Conservation (phyloP, 2,797 vertebrate genomes). For the Sebastes elongatus region DNA sequence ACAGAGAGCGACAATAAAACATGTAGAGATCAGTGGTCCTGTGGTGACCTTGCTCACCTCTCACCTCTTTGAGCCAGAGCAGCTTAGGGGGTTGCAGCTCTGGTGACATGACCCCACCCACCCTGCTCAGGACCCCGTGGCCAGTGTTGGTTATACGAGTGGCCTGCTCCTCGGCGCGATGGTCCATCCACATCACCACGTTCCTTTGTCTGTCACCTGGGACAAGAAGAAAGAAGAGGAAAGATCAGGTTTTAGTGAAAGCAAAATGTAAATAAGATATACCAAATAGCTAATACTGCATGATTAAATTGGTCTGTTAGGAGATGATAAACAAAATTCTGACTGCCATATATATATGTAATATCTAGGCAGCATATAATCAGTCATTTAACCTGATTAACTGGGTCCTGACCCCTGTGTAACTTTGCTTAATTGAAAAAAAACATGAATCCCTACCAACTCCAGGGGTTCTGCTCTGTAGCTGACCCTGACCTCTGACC, state of each 20-base stretch:
- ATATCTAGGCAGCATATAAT: not conserved
- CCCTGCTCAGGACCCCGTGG: conserved; percentile 85
- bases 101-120: conserved; percentile 95
- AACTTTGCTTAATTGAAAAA: not conserved
- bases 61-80: conserved; percentile 97
- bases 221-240: not conserved
- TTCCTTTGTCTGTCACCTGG: conserved; percentile 87
- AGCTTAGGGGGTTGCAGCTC: conserved; percentile 98
- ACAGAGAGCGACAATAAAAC: conserved; percentile 28
- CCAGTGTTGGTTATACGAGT: conserved; percentile 85
- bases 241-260: not conserved
- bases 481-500: conserved; percentile 46
- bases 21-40: not conserved
- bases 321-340: not conserved
- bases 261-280: not conserved
- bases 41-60: conserved; percentile 69
- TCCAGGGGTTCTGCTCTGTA: conserved; percentile 1
- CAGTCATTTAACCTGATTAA: not conserved
- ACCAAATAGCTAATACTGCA: not conserved
- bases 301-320: not conserved
- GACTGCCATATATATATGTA: not conserved
- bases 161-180: conserved; percentile 90
- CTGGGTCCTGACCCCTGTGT: not conserved
- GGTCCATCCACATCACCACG: conserved; percentile 98
- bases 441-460: not conserved